A percentile compares a stretch with the other conserved stretches of the same genome.
Conservation (phyloP, 2,888 invertebrate genomes). For the Prenolepis imparis region DNA sequence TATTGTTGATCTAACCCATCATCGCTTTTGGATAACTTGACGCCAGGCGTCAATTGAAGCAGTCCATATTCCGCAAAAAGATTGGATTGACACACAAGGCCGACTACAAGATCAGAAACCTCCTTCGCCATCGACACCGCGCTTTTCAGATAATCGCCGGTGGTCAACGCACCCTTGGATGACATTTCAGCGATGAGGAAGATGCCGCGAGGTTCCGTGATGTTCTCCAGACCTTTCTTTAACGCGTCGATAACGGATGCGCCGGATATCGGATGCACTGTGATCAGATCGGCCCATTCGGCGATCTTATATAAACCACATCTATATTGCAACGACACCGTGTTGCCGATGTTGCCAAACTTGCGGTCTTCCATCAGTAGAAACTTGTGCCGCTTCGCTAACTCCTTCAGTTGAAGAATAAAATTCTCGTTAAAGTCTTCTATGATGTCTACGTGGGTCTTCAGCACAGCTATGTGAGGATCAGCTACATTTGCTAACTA, state of each 20-base stretch:
- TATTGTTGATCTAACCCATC: constrained; percentile 96
- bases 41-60: constrained; percentile 97
- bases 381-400: constrained; percentile 94
- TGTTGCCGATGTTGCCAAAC: constrained; percentile 98
- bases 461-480: constrained; percentile 94
- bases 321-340: constrained; percentile 93
- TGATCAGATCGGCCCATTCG: constrained; percentile 97
- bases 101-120: constrained; percentile 91
- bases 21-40: constrained; percentile 90
- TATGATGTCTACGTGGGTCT: constrained; percentile 96
- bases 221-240: constrained; percentile 84
- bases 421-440: constrained; percentile 92
- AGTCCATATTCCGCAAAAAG: constrained; percentile 91
- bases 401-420: constrained; percentile 88
- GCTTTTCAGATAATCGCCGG: constrained; percentile 89
- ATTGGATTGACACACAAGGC: constrained; percentile 95
- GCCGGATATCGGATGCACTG: constrained; percentile 96
- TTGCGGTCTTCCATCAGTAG: constrained; percentile 98
- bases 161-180: constrained; percentile 89
- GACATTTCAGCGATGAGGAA: constrained; percentile 97
- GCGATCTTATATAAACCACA: constrained; percentile 92
- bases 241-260: constrained; percentile 88
- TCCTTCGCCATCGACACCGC: constrained; percentile 92
- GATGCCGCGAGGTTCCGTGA: constrained; percentile 88
- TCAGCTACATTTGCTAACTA: constrained; percentile 92